phyloP scores from a whole-genome alignment of 1,140 invertebrate species.

The Zaprionus ghesquierei region DNA sequence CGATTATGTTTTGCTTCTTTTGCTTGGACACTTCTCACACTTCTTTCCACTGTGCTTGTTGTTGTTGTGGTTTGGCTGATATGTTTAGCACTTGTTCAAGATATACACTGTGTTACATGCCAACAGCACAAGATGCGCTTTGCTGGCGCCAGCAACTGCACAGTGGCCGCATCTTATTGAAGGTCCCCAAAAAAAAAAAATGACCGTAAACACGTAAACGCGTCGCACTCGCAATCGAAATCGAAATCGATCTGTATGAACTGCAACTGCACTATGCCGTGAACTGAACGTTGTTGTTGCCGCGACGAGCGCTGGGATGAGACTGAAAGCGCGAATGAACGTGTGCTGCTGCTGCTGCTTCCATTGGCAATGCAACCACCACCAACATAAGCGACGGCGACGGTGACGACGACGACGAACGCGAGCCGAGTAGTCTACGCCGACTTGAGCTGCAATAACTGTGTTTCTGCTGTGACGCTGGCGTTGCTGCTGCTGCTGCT shows the following conservation, averaged over 20 bases:
- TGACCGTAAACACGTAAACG: constrained; percentile 28
- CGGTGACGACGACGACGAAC: constrained; percentile 1
- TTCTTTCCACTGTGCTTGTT: constrained; percentile 25
- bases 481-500: constrained; percentile 9
- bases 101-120: constrained; percentile 31
- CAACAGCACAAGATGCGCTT: too few relatives aligned
- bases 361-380: constrained; percentile 40
- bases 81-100: constrained; percentile 53
- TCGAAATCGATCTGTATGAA: constrained; percentile 13
- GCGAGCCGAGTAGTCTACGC: constrained; percentile 37
- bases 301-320: constrained; percentile 66
- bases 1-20: constrained; percentile 14
- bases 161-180: constrained; percentile 61
- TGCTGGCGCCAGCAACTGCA: constrained; percentile 49
- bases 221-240: constrained; percentile 20
- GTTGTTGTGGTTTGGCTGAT: constrained; percentile 40
- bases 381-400: constrained; percentile 1
- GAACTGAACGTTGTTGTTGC: constrained; percentile 45
- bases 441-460: constrained; percentile 7
- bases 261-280: constrained; percentile 7
- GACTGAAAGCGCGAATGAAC: constrained; percentile 47
- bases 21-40: constrained; percentile 3
- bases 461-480: constrained; percentile 2
- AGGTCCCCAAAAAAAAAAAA: background rate
- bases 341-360: constrained; percentile 21